phyloP scores from a whole-genome alignment of 1,140 invertebrate genomes.

The Homalodisca vitripennis region DNA sequence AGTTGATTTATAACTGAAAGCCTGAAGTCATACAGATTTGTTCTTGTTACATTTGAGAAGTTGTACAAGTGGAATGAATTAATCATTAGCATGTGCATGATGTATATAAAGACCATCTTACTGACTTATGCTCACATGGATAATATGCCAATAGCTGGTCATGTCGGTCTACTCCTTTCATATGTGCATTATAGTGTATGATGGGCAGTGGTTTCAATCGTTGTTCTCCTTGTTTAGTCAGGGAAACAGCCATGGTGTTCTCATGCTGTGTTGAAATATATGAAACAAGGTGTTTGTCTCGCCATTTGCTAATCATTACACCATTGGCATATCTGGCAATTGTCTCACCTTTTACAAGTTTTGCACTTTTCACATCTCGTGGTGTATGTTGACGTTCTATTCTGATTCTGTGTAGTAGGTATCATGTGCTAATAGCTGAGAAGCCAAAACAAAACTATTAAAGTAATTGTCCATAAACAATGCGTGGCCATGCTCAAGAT shows the following conservation, averaged over 20 bases:
- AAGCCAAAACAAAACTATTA: neutral
- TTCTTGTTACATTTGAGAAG: no score
- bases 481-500: neutral
- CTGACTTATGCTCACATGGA: neutral
- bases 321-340: neutral
- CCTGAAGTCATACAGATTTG: no score
- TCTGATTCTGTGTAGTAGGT: neutral
- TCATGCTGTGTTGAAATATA: neutral
- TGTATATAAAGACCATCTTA: neutral
- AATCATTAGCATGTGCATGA: neutral
- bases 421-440: neutral
- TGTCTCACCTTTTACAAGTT: neutral
- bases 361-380: neutral
- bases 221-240: neutral
- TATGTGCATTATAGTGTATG: no score
- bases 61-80: no score
- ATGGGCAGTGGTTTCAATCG: neutral
- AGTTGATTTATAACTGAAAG: no score
- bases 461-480: neutral
- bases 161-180: neutral
- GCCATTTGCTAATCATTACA: neutral
- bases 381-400: neutral
- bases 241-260: neutral
- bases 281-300: neutral
- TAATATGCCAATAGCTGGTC: neutral